phyloP scores from a whole-genome alignment of 2,797 vertebrate species.

The Remorina albescens region DNA sequence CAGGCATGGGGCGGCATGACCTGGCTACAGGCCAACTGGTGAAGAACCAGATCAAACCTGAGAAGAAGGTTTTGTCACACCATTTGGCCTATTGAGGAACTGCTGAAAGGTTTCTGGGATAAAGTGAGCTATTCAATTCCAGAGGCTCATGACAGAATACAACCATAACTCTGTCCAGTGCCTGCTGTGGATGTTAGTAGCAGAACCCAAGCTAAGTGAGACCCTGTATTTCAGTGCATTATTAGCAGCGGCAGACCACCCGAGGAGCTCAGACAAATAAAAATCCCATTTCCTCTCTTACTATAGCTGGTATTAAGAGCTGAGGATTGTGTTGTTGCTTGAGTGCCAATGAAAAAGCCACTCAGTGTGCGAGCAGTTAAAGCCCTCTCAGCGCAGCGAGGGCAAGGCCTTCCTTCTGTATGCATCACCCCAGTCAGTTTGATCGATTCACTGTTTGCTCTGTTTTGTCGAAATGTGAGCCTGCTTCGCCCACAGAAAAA shows the following conservation, averaged over 20 bases:
- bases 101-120: conserved; percentile 22
- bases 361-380: conserved; percentile 75
- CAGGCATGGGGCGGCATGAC: conserved; percentile 14
- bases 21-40: conserved; percentile 9
- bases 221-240: conserved; percentile 45
- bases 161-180: conserved; percentile 29
- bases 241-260: conserved; percentile 58
- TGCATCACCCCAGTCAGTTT: conserved; percentile 72
- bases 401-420: conserved; percentile 72
- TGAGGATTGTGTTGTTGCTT: conserved; percentile 62
- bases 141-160: conserved; percentile 27
- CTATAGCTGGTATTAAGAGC: conserved; percentile 63
- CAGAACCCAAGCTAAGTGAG: conserved; percentile 16
- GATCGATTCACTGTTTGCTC: conserved; percentile 84
- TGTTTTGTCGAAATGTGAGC: conserved; percentile 73
- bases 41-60: conserved; percentile 40
- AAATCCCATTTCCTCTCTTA: conserved; percentile 74
- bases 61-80: conserved; percentile 45
- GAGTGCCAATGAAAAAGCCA: conserved; percentile 74
- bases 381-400: conserved; percentile 67
- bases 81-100: conserved; percentile 35
- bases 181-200: conserved; percentile 39
- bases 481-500: conserved; percentile 58
- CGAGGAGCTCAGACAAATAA: conserved; percentile 66
- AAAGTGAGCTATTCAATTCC: conserved; percentile 8